Conservation (phyloP, 2,113 vertebrate species). For the Anarhynchus alexandrinus region DNA sequence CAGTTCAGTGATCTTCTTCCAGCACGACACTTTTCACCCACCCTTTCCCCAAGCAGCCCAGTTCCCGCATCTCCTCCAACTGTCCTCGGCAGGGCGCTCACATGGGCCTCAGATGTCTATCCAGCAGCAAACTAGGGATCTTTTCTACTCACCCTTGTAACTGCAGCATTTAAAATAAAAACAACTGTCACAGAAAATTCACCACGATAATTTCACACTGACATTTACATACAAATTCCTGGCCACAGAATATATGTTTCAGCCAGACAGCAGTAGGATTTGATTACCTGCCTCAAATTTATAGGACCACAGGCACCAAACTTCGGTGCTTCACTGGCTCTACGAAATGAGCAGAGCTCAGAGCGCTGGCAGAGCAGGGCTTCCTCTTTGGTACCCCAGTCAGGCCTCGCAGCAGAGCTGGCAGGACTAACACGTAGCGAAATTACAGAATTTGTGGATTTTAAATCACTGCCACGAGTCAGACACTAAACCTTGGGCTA, state of each 20-base stretch:
- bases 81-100: not conserved
- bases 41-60: not conserved
- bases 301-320: not conserved
- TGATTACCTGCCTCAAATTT: not conserved
- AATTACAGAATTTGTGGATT: not conserved
- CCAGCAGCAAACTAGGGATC: not conserved
- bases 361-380: not conserved
- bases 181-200: not conserved
- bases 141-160: not conserved
- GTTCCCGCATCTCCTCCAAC: not conserved
- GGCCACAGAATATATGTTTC: not conserved
- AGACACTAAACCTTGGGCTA: not conserved
- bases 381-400: not conserved
- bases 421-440: not conserved
- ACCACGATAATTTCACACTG: not conserved
- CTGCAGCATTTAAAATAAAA: not conserved
- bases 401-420: not conserved
- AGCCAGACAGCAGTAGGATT: not conserved
- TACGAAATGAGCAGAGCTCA: not conserved
- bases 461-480: not conserved
- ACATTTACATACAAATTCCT: not conserved
- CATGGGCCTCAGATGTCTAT: not conserved
- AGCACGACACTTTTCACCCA: not conserved
- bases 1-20: conserved; percentile 23
- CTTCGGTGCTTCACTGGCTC: not conserved